Percentiles rank a stretch among this genome's conserved stretches.
These are phyloP conservation scores for Saguinus oedipus DNA, from an alignment of 2,797 vertebrate species.

Conservation along the genomic window DNA sequence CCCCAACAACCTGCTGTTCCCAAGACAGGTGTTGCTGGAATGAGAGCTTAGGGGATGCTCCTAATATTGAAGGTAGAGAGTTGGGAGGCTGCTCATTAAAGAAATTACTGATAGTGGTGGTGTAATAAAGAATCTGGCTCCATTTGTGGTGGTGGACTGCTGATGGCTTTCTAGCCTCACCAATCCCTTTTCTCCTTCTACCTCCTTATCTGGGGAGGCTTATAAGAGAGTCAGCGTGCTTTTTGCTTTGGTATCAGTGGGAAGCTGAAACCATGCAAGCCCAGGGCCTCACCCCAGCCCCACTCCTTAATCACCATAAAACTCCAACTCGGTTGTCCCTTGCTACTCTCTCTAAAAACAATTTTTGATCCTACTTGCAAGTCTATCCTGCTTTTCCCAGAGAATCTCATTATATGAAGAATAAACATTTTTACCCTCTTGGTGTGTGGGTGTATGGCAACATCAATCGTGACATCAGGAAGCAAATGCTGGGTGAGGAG, in stretches of 20 bases:
- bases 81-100: not conserved
- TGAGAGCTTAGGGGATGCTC: not conserved
- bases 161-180: not conserved
- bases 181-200: not conserved
- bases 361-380: not conserved
- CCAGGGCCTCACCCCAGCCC: not conserved
- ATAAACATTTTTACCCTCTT: not conserved
- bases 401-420: not conserved
- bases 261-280: not conserved
- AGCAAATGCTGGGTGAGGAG: not conserved
- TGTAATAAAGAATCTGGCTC: not conserved
- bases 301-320: not conserved
- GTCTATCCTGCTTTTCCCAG: not conserved
- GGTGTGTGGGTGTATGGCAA: no score
- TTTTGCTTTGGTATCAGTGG: not conserved
- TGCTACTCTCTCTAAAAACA: not conserved
- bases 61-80: not conserved
- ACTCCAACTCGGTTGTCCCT: not conserved
- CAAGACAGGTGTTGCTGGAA: not conserved
- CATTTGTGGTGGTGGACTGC: not conserved
- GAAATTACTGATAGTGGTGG: not conserved
- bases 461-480: not conserved
- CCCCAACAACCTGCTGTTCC: not conserved
- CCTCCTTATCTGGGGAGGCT: not conserved
- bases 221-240: not conserved